Evolutionary conservation across 2,113 vertebrate genomes (phyloP).

Genomic region (Xyliphius kryptos): DNA sequence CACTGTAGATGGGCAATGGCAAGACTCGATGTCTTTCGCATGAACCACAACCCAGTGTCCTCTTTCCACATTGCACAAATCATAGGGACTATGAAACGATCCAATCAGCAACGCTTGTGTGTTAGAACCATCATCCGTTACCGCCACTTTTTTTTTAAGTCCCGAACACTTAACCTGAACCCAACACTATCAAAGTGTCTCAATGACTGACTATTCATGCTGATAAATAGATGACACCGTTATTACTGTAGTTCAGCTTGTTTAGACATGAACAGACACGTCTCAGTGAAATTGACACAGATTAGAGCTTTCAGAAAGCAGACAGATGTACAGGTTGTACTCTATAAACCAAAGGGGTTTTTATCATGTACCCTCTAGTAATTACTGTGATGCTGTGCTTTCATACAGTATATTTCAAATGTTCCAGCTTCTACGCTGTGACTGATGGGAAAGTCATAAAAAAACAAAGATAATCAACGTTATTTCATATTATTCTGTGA

Average conservation of each 20-base stretch:
- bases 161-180: not conserved
- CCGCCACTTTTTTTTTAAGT: not conserved
- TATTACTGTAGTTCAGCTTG: not conserved
- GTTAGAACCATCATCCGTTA: not conserved
- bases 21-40: not conserved
- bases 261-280: not conserved
- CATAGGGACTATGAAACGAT: not conserved
- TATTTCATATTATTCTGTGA: too few species aligned
- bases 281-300: not conserved
- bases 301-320: not conserved
- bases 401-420: too few species aligned
- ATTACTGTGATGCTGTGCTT: not conserved
- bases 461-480: too few species aligned
- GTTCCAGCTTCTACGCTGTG: too few species aligned
- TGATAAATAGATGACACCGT: not conserved
- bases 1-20: too few species aligned
- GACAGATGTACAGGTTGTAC: not conserved
- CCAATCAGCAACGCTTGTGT: not conserved
- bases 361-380: not conserved
- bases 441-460: too few species aligned
- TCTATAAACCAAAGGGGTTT: not conserved
- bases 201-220: not conserved
- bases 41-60: not conserved
- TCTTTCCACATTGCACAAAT: slow-evolving; percentile 1
- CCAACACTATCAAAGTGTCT: not conserved